These are phyloP conservation scores for Petrocephalus microphthalmus DNA, from an alignment of 2,113 vertebrate genomes.

Conservation along the genomic window DNA sequence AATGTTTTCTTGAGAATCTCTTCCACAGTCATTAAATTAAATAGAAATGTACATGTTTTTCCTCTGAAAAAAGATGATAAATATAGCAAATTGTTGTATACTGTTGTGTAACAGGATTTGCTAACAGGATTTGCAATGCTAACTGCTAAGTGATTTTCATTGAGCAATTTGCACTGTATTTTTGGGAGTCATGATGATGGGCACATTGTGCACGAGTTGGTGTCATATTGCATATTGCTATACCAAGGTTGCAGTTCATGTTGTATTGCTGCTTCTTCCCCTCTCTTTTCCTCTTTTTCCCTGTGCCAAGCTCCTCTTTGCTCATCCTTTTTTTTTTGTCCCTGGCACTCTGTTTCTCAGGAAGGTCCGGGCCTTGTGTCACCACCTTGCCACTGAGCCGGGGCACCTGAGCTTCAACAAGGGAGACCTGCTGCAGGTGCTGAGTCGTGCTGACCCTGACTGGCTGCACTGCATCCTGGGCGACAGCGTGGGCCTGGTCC, in stretches of 20 bases:
- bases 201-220: background rate
- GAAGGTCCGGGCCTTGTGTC: slow-evolving; percentile 79
- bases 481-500: slow-evolving; percentile 71
- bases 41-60: too few species aligned
- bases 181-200: background rate
- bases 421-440: slow-evolving; percentile 73
- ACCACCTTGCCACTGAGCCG: slow-evolving; percentile 79
- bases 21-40: background rate
- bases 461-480: slow-evolving; percentile 79
- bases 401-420: slow-evolving; percentile 91
- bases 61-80: background rate
- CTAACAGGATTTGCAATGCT: too few species aligned
- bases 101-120: background rate
- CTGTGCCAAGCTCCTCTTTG: background rate
- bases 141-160: background rate
- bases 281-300: background rate
- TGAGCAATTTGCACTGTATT: background rate
- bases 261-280: background rate
- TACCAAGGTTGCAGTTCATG: background rate
- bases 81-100: background rate
- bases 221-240: background rate
- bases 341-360: slow-evolving; percentile 46
- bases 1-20: background rate
- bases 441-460: slow-evolving; percentile 72
- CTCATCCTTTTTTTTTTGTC: background rate